These are phyloP conservation scores for Pseudomugil gertrudae DNA, from an alignment of 2,797 vertebrate species.

Conservation along the genomic window DNA sequence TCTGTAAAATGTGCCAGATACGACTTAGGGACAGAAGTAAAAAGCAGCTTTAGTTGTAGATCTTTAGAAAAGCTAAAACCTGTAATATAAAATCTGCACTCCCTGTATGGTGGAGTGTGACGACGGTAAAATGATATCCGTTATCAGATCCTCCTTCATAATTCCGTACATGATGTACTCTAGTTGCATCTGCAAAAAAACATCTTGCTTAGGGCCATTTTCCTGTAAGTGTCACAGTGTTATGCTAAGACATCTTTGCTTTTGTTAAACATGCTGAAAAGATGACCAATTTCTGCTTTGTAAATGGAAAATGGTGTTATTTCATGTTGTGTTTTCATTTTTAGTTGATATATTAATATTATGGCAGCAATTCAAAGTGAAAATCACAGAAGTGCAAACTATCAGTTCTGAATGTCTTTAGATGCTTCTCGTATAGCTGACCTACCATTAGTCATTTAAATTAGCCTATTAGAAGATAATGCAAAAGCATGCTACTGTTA, in stretches of 20 bases:
- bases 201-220: neutral
- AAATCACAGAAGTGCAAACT: conserved; percentile 32
- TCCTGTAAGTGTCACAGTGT: neutral
- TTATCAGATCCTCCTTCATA: neutral
- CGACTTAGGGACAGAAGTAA: conserved; percentile 8
- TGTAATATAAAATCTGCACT: conserved; percentile 4
- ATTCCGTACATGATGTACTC: conserved; percentile 1
- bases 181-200: neutral
- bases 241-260: conserved; percentile 11
- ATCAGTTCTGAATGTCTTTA: conserved; percentile 29
- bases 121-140: neutral
- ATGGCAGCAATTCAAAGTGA: conserved; percentile 37
- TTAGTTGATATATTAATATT: conserved; percentile 32
- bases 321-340: conserved; percentile 18
- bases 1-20: conserved; percentile 68
- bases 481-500: conserved; percentile 41
- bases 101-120: conserved; percentile 17
- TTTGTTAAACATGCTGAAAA: conserved; percentile 14
- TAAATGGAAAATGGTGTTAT: conserved; percentile 1
- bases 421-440: conserved; percentile 28
- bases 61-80: conserved; percentile 26
- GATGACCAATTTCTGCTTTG: conserved; percentile 26
- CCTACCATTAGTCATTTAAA: conserved; percentile 35
- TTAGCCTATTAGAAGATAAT: conserved; percentile 24
- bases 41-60: conserved; percentile 8